Conservation (phyloP, 1,140 invertebrate genomes). For the Proctacanthus coquilletti region DNA sequence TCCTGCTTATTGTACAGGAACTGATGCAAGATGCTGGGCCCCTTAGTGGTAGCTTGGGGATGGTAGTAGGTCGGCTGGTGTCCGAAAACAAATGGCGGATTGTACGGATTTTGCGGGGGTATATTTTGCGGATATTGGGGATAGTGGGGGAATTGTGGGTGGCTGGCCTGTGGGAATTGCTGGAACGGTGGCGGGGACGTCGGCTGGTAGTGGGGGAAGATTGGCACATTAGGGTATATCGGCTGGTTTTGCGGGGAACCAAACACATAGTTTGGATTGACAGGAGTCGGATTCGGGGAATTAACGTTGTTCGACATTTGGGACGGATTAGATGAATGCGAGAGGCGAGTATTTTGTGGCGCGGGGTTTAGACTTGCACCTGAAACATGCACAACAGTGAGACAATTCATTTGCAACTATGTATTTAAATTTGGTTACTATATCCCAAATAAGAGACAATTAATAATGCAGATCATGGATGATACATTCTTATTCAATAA, state of each 20-base stretch:
- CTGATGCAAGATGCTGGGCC: slow-evolving; percentile 1
- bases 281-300: slow-evolving; percentile 10
- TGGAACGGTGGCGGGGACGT: slow-evolving; percentile 26
- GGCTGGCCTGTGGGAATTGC: slow-evolving; percentile 29
- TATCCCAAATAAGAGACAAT: too few relatives aligned
- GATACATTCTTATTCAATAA: too few relatives aligned
- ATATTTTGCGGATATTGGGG: slow-evolving; percentile 22
- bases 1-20: slow-evolving; percentile 3
- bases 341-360: slow-evolving; percentile 26
- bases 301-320: slow-evolving; percentile 25
- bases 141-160: slow-evolving; percentile 27
- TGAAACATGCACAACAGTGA: slow-evolving; percentile 8
- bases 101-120: slow-evolving; percentile 28
- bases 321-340: slow-evolving; percentile 24
- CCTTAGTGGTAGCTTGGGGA: neutral
- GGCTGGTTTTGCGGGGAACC: slow-evolving; percentile 20
- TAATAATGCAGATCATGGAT: too few relatives aligned
- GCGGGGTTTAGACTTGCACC: slow-evolving; percentile 28
- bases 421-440: too few relatives aligned
- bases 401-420: neutral
- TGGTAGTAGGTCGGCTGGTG: slow-evolving; percentile 18
- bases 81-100: slow-evolving; percentile 26
- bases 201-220: slow-evolving; percentile 27
- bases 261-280: slow-evolving; percentile 29
- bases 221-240: slow-evolving; percentile 27